phyloP scores from a whole-genome alignment of 2,113 vertebrate species.

The Rhinopithecus roxellana region DNA sequence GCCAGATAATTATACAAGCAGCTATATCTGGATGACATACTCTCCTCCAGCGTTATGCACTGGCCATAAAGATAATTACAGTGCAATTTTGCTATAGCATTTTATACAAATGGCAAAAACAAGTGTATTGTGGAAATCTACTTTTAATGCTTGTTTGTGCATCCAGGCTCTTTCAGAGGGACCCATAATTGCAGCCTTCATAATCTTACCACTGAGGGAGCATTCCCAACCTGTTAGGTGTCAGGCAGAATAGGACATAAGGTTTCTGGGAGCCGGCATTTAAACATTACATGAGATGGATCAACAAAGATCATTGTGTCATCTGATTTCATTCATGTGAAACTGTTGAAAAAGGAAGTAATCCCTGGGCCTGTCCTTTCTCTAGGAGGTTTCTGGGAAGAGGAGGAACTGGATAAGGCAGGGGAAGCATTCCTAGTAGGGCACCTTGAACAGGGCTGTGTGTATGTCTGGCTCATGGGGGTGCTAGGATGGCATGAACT shows the following conservation, averaged over 20 bases:
- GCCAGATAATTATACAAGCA: constrained; percentile 69
- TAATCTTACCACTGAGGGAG: not conserved
- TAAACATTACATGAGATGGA: constrained; percentile 34
- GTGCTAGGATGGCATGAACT: not conserved
- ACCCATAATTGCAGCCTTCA: constrained; percentile 49
- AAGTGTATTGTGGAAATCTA: constrained; percentile 70
- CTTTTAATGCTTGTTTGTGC: constrained; percentile 63
- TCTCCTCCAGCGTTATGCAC: constrained; percentile 44
- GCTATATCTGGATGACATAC: constrained; percentile 60
- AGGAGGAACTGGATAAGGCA: not conserved
- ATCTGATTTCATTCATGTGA: constrained; percentile 58
- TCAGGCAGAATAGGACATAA: not conserved
- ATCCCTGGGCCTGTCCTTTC: not conserved
- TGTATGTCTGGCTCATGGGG: not conserved
- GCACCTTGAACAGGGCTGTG: not conserved
- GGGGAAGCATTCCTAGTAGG: not conserved
- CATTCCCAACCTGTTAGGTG: constrained; percentile 28
- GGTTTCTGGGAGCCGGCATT: not conserved
- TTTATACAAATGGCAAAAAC: constrained; percentile 73
- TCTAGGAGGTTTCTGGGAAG: not conserved
- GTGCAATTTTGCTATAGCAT: constrained; percentile 75
- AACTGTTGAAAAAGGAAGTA: constrained; percentile 3
- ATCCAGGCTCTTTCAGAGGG: constrained; percentile 62
- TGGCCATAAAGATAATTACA: constrained; percentile 73
- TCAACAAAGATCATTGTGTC: constrained; percentile 14